phyloP scores from a whole-genome alignment of 53 echinoderm and acorn worm species.

The Hippasteria phrygiana region DNA sequence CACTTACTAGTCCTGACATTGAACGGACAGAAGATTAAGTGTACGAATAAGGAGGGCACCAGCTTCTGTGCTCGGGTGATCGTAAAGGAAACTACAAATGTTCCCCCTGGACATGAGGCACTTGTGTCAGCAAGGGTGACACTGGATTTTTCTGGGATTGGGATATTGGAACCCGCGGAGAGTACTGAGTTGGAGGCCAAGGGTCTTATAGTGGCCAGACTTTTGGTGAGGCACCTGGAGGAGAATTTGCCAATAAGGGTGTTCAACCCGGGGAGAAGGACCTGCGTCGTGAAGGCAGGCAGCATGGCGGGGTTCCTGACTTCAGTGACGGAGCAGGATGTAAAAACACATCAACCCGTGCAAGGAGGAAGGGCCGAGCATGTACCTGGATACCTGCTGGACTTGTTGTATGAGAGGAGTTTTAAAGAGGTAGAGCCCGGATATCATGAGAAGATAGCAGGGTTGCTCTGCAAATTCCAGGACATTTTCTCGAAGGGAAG shows the following conservation, averaged over 20 bases:
- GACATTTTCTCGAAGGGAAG: conserved; percentile 62
- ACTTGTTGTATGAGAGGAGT: conserved; percentile 41
- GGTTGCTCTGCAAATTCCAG: conserved; percentile 18
- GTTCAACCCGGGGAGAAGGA: conserved; percentile 7
- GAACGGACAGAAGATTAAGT: conserved; percentile 33
- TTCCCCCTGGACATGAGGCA: conserved; percentile 3
- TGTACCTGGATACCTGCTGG: conserved; percentile 24
- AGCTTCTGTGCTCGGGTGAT: neutral
- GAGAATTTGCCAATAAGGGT: neutral
- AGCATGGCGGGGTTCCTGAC: conserved; percentile 20
- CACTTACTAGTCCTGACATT: conserved; percentile 12
- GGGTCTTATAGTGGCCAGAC: conserved; percentile 2
- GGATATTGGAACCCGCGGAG: conserved; percentile 21
- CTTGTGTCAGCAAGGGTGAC: neutral
- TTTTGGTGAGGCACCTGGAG: neutral
- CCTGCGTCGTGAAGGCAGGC: neutral
- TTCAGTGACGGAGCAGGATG: neutral
- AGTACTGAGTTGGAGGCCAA: neutral
- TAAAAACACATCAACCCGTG: neutral
- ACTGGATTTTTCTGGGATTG: neutral
- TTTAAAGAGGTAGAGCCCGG: conserved; percentile 1
- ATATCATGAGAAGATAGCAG: neutral
- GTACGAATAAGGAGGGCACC: neutral
- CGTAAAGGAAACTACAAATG: neutral
- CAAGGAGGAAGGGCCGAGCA: neutral